phyloP scores from a whole-genome alignment of 2,888 invertebrate species.

The Diachrysia chrysitis region DNA sequence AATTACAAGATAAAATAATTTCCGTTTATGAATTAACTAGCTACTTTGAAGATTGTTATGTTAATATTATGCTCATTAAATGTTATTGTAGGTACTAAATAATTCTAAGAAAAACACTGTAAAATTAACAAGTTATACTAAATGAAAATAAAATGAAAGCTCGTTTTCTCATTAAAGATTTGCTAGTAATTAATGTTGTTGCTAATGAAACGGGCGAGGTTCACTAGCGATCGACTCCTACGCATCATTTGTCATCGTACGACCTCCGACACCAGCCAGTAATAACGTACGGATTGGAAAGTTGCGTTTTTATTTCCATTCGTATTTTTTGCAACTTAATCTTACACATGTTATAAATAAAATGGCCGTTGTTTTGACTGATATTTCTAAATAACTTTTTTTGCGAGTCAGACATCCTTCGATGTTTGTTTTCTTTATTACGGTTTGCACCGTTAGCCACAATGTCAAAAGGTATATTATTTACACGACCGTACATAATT shows the following conservation, averaged over 20 bases:
- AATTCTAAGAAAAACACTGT: conserved; percentile 20
- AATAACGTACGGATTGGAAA: conserved; percentile 73
- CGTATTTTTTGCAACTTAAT: conserved; percentile 55
- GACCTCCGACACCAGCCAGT: conserved; percentile 79
- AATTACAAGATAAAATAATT: background rate
- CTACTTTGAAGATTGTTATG: background rate
- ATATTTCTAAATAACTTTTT: conserved; percentile 33
- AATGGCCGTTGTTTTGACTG: conserved; percentile 22
- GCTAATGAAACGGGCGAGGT: conserved; percentile 82
- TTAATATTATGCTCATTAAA: background rate
- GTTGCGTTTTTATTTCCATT: conserved; percentile 65
- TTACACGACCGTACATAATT: conserved; percentile 75
- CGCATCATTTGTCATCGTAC: conserved; percentile 85
- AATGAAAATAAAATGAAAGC: conserved; percentile 69
- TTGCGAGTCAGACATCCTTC: conserved; percentile 16
- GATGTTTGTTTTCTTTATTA: conserved; percentile 40
- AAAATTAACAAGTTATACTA: conserved; percentile 49
- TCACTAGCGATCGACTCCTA: conserved; percentile 81
- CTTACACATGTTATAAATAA: conserved; percentile 26
- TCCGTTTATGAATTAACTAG: background rate
- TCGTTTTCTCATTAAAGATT: conserved; percentile 79
- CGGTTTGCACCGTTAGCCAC: conserved; percentile 41
- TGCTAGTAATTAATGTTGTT: conserved; percentile 84
- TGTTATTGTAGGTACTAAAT: conserved; percentile 22
- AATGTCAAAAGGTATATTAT: conserved; percentile 66